Percentiles rank a stretch among this genome's conserved stretches.
Conservation (phyloP, 2,888 invertebrate species). For the Drosophila mimetica region DNA sequence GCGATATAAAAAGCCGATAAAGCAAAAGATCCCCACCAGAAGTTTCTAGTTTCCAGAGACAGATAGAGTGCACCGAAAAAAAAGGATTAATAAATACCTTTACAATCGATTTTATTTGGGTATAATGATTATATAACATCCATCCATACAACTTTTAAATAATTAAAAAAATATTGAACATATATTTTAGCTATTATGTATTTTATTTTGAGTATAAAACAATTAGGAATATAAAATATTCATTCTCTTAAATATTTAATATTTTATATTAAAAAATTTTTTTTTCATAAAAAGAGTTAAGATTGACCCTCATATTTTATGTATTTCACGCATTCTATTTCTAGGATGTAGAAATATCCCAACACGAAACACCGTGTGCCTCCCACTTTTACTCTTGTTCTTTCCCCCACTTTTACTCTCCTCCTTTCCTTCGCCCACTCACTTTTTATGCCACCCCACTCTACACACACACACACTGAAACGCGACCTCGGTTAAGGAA, state of each 20-base stretch:
- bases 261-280: no score
- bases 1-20: conserved; percentile 26
- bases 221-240: no score
- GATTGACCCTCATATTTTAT: neutral
- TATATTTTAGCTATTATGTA: no score
- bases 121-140: no score
- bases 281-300: no score
- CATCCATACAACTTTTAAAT: no score
- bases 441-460: conserved; percentile 18
- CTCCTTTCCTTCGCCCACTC: neutral
- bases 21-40: conserved; percentile 15
- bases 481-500: conserved; percentile 71
- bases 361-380: conserved; percentile 74
- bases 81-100: neutral
- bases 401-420: conserved; percentile 10
- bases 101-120: no score
- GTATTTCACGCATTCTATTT: neutral
- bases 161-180: no score
- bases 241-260: no score
- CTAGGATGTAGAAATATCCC: conserved; percentile 30
- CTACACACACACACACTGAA: conserved; percentile 16
- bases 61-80: neutral
- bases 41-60: conserved; percentile 5
- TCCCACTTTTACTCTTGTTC: conserved; percentile 9
- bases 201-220: no score